Evolutionary conservation across 1,140 invertebrate genomes (phyloP).

Genomic region (Oncopeltus fasciatus): DNA sequence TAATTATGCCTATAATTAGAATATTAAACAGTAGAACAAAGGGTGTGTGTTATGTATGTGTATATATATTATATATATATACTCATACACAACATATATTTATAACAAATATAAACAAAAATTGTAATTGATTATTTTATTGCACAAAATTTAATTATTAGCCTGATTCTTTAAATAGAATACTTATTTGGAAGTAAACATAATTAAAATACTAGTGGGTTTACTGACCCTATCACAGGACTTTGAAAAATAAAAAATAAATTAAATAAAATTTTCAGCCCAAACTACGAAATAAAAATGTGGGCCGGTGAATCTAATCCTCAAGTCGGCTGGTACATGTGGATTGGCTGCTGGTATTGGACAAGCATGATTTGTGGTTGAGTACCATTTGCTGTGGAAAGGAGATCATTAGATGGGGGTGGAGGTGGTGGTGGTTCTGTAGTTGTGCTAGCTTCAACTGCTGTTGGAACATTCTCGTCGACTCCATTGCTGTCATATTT

Average conservation of each 20-base stretch:
- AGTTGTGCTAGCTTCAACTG: background rate
- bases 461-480: background rate
- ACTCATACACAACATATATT: too few relatives aligned
- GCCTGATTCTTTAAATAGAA: too few relatives aligned
- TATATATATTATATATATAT: too few relatives aligned
- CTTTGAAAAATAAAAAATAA: background rate
- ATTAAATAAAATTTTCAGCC: background rate
- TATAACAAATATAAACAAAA: too few relatives aligned
- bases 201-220: background rate
- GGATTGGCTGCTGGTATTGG: conserved; percentile 24
- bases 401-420: background rate
- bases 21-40: too few relatives aligned
- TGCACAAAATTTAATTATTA: too few relatives aligned
- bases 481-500: conserved; percentile 33
- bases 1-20: too few relatives aligned
- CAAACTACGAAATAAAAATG: background rate
- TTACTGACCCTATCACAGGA: background rate
- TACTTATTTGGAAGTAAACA: too few relatives aligned
- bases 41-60: too few relatives aligned
- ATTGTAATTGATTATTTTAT: too few relatives aligned
- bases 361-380: conserved; percentile 26
- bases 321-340: conserved; percentile 22
- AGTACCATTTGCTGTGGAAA: conserved; percentile 5
- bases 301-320: background rate
- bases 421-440: background rate